Evolutionary conservation across 2,797 vertebrate species (phyloP).

Genomic region (Cossypha polioptera): DNA sequence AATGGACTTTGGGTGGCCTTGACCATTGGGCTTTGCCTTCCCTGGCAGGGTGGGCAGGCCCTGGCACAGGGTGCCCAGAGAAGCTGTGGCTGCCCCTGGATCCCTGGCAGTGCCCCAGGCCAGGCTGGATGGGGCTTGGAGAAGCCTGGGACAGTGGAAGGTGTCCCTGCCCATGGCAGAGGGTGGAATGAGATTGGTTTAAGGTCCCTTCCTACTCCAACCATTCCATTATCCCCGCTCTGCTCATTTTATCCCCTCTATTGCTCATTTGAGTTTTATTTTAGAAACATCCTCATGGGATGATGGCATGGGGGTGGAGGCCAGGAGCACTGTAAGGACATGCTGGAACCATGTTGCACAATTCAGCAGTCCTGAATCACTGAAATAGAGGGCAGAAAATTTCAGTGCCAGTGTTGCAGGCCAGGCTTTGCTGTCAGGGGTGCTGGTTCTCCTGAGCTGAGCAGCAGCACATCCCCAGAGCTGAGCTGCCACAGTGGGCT

Average conservation of each 20-base stretch:
- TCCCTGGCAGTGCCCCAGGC: not conserved
- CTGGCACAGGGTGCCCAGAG: not conserved
- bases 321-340: rapidly evolving
- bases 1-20: not conserved
- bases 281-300: not conserved
- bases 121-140: rapidly evolving
- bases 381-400: not conserved
- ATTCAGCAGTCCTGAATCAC: not conserved
- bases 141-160: rapidly evolving
- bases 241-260: not conserved
- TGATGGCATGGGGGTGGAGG: not conserved
- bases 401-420: not conserved
- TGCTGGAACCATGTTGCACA: rapidly evolving
- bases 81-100: not conserved
- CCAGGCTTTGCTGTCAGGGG: not conserved
- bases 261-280: not conserved
- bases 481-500: not conserved
- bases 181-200: not conserved
- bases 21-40: not conserved
- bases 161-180: not conserved
- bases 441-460: not conserved
- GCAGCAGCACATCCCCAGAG: not conserved
- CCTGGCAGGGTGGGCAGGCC: rapidly evolving
- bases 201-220: not conserved
- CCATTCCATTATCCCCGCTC: not conserved